A percentile compares a stretch with the other conserved stretches of the same genome.
These are phyloP conservation scores for Rhinogobio ventralis DNA, from an alignment of 2,797 vertebrate species.

Conservation along the genomic window DNA sequence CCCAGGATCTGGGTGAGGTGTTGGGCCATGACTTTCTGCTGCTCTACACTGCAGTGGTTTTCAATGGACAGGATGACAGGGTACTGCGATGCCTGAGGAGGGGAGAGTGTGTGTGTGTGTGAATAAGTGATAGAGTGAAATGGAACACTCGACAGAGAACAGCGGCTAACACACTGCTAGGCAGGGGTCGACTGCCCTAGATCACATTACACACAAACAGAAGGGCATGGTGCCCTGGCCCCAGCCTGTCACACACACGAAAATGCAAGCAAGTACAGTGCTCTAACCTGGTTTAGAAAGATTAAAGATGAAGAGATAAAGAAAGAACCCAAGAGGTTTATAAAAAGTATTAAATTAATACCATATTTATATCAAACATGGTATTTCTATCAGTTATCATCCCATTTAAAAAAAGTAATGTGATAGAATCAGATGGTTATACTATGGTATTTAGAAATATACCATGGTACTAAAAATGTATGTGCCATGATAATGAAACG, in stretches of 20 bases:
- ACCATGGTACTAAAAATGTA: not conserved
- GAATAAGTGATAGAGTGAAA: slow-evolving; percentile 66
- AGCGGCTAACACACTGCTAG: slow-evolving; percentile 51
- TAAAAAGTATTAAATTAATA: not conserved
- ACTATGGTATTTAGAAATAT: not conserved
- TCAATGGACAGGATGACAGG: slow-evolving; percentile 93
- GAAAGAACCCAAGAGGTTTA: not conserved
- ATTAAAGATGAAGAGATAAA: not conserved
- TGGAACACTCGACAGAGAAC: slow-evolving; percentile 61
- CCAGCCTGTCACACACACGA: slow-evolving; percentile 14
- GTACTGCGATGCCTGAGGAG: slow-evolving; percentile 83
- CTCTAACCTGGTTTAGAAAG: slow-evolving; percentile 6
- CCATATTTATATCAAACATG: not conserved
- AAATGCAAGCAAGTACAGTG: not conserved
- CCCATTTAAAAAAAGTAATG: not conserved
- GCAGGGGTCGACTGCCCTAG: slow-evolving; percentile 39
- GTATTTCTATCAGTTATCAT: not conserved
- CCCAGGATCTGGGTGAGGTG: slow-evolving; percentile 89
- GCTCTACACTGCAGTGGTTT: slow-evolving; percentile 92
- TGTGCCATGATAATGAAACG: not conserved
- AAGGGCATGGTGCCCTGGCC: slow-evolving; percentile 9
- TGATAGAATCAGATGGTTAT: not conserved
- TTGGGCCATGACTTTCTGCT: slow-evolving; percentile 86
- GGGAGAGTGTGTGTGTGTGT: slow-evolving; percentile 17
- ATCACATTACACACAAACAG: slow-evolving; percentile 55